A percentile compares a stretch with the other conserved stretches of the same genome.
Conservation (phyloP, 2,113 vertebrate genomes). For the Accipiter cooperii region DNA sequence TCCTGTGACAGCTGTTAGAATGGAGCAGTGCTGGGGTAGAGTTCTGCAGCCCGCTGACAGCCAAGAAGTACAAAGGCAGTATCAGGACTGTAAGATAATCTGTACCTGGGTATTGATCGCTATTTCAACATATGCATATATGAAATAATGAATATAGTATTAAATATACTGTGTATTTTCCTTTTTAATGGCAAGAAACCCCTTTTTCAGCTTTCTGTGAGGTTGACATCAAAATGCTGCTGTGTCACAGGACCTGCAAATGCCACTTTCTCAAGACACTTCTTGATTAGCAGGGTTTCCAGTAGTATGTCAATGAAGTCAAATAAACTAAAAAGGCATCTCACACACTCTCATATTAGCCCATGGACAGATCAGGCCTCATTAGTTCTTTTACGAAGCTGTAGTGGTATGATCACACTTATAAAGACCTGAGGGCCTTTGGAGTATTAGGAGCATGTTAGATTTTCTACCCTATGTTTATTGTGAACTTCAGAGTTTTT, state of each 20-base stretch:
- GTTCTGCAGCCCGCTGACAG: not conserved
- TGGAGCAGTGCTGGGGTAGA: not conserved
- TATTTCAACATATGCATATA: not conserved
- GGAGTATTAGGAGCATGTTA: not conserved
- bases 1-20: not conserved
- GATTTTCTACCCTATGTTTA: not conserved
- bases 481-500: not conserved
- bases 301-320: not conserved
- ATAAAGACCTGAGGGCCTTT: not conserved
- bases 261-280: not conserved
- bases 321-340: not conserved
- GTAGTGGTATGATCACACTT: not conserved
- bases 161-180: not conserved
- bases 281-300: not conserved
- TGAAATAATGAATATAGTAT: not conserved
- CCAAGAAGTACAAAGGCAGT: not conserved
- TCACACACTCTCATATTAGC: not conserved
- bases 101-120: not conserved
- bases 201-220: not conserved
- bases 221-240: not conserved
- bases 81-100: not conserved
- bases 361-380: not conserved
- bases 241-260: not conserved
- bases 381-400: not conserved
- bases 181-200: not conserved